A percentile compares a stretch with the other conserved stretches of the same genome.
Conservation (phyloP, 2,113 vertebrate genomes). For the Ctenodactylus gundi region DNA sequence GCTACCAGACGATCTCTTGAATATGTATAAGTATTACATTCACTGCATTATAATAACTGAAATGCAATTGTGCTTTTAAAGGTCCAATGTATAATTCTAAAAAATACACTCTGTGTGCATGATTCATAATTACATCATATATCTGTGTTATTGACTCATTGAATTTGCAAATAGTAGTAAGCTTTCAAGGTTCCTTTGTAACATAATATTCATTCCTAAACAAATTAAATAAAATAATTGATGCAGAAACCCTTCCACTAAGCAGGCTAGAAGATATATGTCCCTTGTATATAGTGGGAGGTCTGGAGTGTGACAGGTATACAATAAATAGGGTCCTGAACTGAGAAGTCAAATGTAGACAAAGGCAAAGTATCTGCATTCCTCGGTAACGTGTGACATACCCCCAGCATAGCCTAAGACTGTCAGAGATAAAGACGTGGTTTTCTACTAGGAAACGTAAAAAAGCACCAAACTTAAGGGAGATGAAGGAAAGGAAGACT, state of each 20-base stretch:
- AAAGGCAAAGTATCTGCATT: not conserved
- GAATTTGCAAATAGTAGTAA: not conserved
- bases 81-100: not conserved
- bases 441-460: not conserved
- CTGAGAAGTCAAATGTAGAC: not conserved
- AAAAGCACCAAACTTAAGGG: not conserved
- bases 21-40: not conserved
- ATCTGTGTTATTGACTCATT: not conserved
- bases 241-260: not conserved
- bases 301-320: not conserved
- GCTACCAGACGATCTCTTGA: not conserved
- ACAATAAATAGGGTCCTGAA: not conserved
- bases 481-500: not conserved
- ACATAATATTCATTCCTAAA: not conserved
- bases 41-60: not conserved
- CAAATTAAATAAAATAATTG: not conserved
- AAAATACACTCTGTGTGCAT: not conserved
- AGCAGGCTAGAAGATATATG: no score
- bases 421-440: not conserved
- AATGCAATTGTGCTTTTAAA: not conserved
- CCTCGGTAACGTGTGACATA: not conserved
- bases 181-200: not conserved
- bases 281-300: not conserved
- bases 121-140: not conserved
- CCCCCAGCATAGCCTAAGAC: not conserved